Percentiles rank a stretch among this genome's conserved stretches.
These are phyloP conservation scores for Zaprionus vittiger DNA, from an alignment of 1,140 invertebrate genomes.

Conservation along the genomic window DNA sequence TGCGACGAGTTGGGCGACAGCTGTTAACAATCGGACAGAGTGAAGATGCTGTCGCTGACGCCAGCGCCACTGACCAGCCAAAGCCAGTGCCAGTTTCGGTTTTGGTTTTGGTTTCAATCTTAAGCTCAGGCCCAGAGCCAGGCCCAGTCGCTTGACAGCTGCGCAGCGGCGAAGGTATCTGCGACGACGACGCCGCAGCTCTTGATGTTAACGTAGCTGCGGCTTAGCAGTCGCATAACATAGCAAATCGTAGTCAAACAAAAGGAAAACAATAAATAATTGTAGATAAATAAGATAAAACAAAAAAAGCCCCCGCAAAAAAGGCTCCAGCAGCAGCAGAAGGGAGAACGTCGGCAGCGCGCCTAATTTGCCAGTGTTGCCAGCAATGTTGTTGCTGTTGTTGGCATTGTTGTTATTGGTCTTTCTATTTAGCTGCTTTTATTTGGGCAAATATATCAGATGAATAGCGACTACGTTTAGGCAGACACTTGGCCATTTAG, in stretches of 20 bases:
- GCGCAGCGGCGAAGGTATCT: constrained; percentile 10
- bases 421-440: constrained; percentile 67
- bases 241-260: constrained; percentile 52
- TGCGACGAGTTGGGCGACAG: constrained; percentile 67
- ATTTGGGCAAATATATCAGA: constrained; percentile 62
- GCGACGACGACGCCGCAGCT: constrained; percentile 22
- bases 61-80: constrained; percentile 46
- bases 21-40: constrained; percentile 69
- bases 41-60: constrained; percentile 55
- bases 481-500: constrained; percentile 26
- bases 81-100: constrained; percentile 37
- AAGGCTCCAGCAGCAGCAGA: not conserved
- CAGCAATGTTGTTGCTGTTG: constrained; percentile 10
- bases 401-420: constrained; percentile 57
- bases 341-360: constrained; percentile 26
- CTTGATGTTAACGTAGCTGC: constrained; percentile 44
- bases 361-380: constrained; percentile 30
- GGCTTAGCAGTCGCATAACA: constrained; percentile 70
- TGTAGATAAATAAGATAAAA: constrained; percentile 34
- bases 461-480: constrained; percentile 17
- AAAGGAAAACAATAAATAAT: constrained; percentile 48
- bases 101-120: constrained; percentile 25
- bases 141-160: constrained; percentile 32
- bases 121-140: constrained; percentile 8
- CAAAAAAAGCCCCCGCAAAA: constrained; percentile 19